Evolutionary conservation across 2,797 vertebrate species (phyloP).

Genomic region (Alectoris magna): DNA sequence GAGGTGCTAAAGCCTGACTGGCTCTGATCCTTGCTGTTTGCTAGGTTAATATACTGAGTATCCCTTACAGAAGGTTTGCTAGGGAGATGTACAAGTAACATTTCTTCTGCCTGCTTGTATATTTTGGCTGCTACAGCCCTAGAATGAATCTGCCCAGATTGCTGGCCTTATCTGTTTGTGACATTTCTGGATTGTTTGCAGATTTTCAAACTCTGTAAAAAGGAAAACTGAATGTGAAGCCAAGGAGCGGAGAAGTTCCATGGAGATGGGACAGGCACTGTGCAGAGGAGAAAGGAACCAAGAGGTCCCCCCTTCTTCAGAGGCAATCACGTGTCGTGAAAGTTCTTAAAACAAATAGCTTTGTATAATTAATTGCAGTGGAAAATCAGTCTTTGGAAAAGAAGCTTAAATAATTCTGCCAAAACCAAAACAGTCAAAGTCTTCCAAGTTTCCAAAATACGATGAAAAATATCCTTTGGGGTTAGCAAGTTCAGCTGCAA

Average conservation of each 20-base stretch:
- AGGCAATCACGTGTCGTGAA: neutral
- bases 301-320: neutral
- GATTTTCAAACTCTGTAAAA: neutral
- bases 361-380: neutral
- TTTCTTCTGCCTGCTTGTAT: conserved; percentile 21
- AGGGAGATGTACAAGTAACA: neutral
- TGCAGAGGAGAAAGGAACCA: neutral
- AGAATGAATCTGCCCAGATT: neutral
- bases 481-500: conserved; percentile 28
- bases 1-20: neutral
- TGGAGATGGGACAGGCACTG: neutral
- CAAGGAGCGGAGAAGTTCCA: neutral
- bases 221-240: neutral
- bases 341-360: neutral
- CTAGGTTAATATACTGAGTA: neutral
- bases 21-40: neutral
- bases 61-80: neutral
- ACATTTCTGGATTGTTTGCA: neutral
- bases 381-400: conserved; percentile 1
- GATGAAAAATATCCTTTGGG: conserved; percentile 54
- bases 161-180: neutral
- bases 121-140: conserved; percentile 10
- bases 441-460: conserved; percentile 54
- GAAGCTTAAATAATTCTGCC: conserved; percentile 27
- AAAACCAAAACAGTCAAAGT: conserved; percentile 38